Conservation (phyloP, 30 jellyfish, hydroid and myxozoan genomes). For the Cassiopea xamachana region DNA sequence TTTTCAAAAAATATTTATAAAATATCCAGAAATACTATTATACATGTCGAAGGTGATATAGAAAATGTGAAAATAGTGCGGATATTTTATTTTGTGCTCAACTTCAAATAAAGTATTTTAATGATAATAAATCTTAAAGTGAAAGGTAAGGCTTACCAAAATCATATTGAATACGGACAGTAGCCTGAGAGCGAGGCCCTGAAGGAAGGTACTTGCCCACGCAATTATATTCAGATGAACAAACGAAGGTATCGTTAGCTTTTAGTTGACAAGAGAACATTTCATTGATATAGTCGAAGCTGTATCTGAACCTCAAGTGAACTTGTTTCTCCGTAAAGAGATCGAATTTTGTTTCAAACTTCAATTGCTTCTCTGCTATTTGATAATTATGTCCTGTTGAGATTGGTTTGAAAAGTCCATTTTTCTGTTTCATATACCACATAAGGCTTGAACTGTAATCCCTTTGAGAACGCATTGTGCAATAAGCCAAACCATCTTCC, state of each 20-base stretch:
- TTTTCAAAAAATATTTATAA: no score
- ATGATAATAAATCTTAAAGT: neutral
- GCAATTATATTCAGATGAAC: constrained; percentile 54
- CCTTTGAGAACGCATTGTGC: constrained; percentile 42
- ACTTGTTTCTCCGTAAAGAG: neutral
- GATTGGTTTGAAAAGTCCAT: neutral
- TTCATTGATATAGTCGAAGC: constrained; percentile 52
- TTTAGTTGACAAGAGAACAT: constrained; percentile 27
- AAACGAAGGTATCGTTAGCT: neutral
- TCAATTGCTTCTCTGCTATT: neutral
- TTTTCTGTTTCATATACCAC: constrained; percentile 26
- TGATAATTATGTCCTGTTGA: constrained; percentile 37
- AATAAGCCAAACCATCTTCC: constrained; percentile 14
- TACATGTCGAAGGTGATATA: no score
- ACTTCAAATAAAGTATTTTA: no score
- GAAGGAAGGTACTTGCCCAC: constrained; percentile 5
- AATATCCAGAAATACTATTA: no score
- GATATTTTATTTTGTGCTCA: no score
- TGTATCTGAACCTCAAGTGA: constrained; percentile 15
- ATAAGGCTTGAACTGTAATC: neutral
- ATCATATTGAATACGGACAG: constrained; percentile 19
- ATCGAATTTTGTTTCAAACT: neutral
- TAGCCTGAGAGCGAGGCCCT: neutral
- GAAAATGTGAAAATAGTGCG: no score
- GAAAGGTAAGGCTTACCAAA: constrained; percentile 35